These are phyloP conservation scores for Melieria picta DNA, from an alignment of 2,888 invertebrate genomes.

Conservation along the genomic window DNA sequence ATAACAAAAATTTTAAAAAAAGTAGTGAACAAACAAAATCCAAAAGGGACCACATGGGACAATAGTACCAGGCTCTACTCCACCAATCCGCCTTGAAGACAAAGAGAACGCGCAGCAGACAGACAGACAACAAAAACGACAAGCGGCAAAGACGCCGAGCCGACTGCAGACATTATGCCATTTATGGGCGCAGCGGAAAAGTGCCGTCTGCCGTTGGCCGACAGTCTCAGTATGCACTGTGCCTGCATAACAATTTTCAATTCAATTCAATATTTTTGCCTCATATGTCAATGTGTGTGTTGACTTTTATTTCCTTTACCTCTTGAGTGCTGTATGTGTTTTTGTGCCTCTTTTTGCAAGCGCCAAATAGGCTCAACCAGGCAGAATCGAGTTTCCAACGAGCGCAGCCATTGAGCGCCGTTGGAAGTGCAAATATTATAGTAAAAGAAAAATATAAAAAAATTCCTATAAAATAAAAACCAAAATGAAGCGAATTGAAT, in stretches of 20 bases:
- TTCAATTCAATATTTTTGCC: constrained; percentile 49
- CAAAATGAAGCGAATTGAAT: not conserved
- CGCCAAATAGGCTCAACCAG: constrained; percentile 46
- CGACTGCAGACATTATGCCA: constrained; percentile 4
- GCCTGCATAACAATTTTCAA: constrained; percentile 49
- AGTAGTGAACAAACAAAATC: too few species aligned
- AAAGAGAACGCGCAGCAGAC: too few species aligned
- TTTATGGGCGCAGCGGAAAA: constrained; percentile 23
- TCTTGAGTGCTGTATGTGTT: not conserved
- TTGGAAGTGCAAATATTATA: constrained; percentile 41
- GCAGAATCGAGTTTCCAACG: constrained; percentile 45
- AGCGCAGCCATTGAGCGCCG: not conserved
- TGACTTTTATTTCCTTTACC: too few species aligned
- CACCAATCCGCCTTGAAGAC: too few species aligned
- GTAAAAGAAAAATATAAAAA: constrained; percentile 18
- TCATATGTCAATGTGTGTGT: too few species aligned
- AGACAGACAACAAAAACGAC: too few species aligned
- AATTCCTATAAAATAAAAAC: constrained; percentile 6
- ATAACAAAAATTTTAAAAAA: too few species aligned
- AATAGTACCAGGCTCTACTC: too few species aligned
- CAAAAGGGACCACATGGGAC: too few species aligned
- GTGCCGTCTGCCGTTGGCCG: constrained; percentile 15
- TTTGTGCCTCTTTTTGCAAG: constrained; percentile 1
- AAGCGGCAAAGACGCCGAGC: too few species aligned
- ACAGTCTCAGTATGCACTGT: constrained; percentile 30